Conservation (phyloP, 2,797 vertebrate species). For the Discoglossus pictus region DNA sequence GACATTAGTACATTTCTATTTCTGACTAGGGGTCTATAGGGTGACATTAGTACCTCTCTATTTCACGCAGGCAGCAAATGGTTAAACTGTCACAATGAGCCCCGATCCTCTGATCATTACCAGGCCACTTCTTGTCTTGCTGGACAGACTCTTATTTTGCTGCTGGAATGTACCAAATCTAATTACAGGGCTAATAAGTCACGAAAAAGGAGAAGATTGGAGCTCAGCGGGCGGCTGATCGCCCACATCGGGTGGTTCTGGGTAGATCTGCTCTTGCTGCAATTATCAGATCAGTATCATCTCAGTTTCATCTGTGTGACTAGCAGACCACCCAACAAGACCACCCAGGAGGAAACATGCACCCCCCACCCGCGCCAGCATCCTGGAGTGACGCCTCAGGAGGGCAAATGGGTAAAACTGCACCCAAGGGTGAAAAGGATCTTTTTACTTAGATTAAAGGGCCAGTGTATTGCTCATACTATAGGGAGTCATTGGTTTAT, state of each 20-base stretch:
- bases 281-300: conserved; percentile 36
- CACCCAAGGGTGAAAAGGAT: no score
- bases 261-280: conserved; percentile 26
- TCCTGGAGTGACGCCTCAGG: no score
- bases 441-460: no score
- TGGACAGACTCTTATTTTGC: conserved; percentile 56
- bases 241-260: conserved; percentile 37
- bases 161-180: conserved; percentile 63
- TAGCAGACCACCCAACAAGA: conserved; percentile 35
- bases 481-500: no score
- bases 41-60: not conserved
- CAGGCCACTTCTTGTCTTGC: conserved; percentile 30
- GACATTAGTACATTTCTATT: no score
- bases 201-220: conserved; percentile 52
- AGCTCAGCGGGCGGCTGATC: conserved; percentile 34
- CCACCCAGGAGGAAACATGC: no score
- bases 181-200: conserved; percentile 60
- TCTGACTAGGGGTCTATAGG: no score
- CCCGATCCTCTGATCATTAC: conserved; percentile 52
- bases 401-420: no score
- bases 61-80: conserved; percentile 4
- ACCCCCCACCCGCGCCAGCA: no score
- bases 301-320: conserved; percentile 30
- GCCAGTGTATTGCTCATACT: no score
- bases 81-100: conserved; percentile 16